A percentile compares a stretch with the other conserved stretches of the same genome.
Conservation (phyloP, 1,140 invertebrate species). For the Heliconius himera region DNA sequence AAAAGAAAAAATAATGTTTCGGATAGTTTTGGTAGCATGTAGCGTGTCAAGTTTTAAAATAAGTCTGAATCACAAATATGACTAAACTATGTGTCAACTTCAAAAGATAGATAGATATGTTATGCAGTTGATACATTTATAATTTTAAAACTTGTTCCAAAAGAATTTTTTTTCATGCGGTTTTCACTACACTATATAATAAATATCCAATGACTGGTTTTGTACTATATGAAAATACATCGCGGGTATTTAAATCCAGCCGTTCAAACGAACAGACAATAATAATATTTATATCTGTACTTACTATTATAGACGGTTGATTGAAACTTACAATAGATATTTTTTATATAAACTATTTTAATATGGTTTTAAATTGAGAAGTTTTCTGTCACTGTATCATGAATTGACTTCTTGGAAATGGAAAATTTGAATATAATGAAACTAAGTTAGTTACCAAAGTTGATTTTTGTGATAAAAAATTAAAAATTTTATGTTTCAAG, state of each 20-base stretch:
- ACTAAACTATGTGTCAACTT: too few species aligned
- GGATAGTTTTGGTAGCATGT: too few species aligned
- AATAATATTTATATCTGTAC: not conserved
- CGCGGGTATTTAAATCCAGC: not conserved
- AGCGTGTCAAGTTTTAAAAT: too few species aligned
- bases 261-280: not conserved
- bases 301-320: not conserved
- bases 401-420: not conserved
- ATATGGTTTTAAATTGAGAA: not conserved
- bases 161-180: too few species aligned
- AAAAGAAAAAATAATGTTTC: too few species aligned
- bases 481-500: not conserved
- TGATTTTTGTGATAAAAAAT: not conserved
- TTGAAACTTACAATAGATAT: not conserved
- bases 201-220: too few species aligned
- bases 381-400: not conserved
- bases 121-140: too few species aligned
- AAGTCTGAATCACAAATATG: too few species aligned
- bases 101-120: too few species aligned
- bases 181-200: too few species aligned
- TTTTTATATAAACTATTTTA: not conserved
- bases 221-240: too few species aligned
- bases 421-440: not conserved
- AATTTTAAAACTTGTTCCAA: too few species aligned
- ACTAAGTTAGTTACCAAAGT: not conserved